Percentiles rank a stretch among this genome's conserved stretches.
Conservation (phyloP, 2,888 invertebrate genomes). For the Merodon equestris region DNA sequence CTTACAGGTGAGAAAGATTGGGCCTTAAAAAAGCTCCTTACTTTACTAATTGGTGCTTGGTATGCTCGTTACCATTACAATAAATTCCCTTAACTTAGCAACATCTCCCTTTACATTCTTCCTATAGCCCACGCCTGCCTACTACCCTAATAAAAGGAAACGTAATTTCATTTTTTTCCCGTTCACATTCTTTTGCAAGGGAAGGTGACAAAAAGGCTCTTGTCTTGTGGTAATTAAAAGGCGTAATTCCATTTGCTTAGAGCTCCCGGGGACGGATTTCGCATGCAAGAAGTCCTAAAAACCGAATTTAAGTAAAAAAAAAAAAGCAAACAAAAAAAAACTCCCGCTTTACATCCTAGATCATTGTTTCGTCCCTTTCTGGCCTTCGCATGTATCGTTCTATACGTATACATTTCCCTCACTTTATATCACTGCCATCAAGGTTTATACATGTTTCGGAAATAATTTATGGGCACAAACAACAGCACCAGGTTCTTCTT, state of each 20-base stretch:
- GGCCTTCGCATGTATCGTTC: neutral
- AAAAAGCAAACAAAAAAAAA: too few species aligned
- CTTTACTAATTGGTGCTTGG: slow-evolving; percentile 49
- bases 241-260: slow-evolving; percentile 34
- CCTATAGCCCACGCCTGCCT: neutral
- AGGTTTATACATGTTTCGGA: slow-evolving; percentile 34
- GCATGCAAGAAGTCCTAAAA: slow-evolving; percentile 48
- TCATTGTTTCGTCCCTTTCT: slow-evolving; percentile 15
- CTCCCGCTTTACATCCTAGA: neutral
- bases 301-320: slow-evolving; percentile 46
- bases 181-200: slow-evolving; percentile 1
- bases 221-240: slow-evolving; percentile 47
- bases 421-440: slow-evolving; percentile 19
- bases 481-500: slow-evolving; percentile 2
- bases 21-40: too few species aligned
- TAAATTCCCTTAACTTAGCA: slow-evolving; percentile 12
- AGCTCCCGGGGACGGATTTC: slow-evolving; percentile 9
- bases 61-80: slow-evolving; percentile 13
- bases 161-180: slow-evolving; percentile 15
- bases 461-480: slow-evolving; percentile 58
- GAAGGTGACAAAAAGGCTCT: slow-evolving; percentile 15
- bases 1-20: too few species aligned
- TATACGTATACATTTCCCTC: neutral
- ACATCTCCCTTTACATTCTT: neutral
- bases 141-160: neutral